A percentile compares a stretch with the other conserved stretches of the same genome.
phyloP scores from a whole-genome alignment of 2,797 vertebrate species.

The Sebastes elongatus region DNA sequence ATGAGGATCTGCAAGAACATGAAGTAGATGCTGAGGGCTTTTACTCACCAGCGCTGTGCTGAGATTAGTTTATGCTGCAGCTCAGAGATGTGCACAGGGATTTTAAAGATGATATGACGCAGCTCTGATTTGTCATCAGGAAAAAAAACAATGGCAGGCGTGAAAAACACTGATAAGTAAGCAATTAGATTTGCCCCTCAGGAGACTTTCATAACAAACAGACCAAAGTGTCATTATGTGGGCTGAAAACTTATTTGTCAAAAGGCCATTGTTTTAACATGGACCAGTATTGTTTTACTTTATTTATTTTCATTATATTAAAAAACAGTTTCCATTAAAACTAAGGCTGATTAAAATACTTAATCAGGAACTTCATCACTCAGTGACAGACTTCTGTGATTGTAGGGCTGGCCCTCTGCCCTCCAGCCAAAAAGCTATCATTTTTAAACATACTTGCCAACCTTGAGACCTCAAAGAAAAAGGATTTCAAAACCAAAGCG shows the following conservation, averaged over 20 bases:
- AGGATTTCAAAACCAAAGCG: too few relatives aligned
- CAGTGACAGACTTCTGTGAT: too few relatives aligned
- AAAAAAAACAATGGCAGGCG: neutral
- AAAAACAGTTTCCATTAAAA: neutral
- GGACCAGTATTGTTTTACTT: neutral
- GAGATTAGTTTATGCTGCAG: neutral
- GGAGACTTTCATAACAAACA: neutral
- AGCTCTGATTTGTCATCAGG: neutral
- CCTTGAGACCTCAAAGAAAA: too few relatives aligned
- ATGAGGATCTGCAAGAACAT: conserved; percentile 19
- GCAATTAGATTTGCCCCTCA: neutral
- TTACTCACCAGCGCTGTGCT: neutral
- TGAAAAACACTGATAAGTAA: neutral
- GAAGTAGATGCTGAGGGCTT: neutral
- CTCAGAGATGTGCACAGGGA: neutral
- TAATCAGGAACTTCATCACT: too few relatives aligned
- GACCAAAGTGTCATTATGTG: neutral
- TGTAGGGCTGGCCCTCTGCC: too few relatives aligned
- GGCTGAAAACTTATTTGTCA: neutral
- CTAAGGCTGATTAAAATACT: neutral
- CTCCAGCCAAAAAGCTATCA: too few relatives aligned
- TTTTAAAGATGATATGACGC: neutral
- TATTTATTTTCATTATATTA: neutral
- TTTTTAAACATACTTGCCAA: too few relatives aligned
- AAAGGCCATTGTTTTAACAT: neutral